Conservation (phyloP, 2,888 invertebrate genomes). For the Metellina segmentata region DNA sequence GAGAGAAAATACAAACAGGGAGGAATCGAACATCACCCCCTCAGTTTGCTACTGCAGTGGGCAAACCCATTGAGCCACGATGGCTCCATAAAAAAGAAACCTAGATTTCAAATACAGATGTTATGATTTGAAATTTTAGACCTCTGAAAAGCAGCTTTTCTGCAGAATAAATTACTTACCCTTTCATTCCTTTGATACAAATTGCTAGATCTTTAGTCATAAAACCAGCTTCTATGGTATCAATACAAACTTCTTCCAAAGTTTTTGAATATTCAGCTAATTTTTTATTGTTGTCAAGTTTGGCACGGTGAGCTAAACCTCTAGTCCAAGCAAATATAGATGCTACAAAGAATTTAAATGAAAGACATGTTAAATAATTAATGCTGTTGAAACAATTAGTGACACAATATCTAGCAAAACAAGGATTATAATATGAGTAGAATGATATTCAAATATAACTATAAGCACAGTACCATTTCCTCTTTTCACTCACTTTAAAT, state of each 20-base stretch:
- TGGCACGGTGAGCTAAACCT: conserved; percentile 95
- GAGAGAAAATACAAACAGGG: too few relatives aligned
- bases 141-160: background rate
- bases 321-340: conserved; percentile 99
- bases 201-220: conserved; percentile 99
- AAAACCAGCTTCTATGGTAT: conserved; percentile 95
- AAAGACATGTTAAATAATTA: background rate
- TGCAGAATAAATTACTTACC: conserved; percentile 83
- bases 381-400: too few relatives aligned
- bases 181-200: conserved; percentile 94
- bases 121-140: background rate
- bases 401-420: too few relatives aligned
- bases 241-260: conserved; percentile 94
- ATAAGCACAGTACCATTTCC: too few relatives aligned
- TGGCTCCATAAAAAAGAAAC: background rate
- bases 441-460: too few relatives aligned
- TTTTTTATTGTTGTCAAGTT: conserved; percentile 91
- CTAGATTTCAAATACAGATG: background rate
- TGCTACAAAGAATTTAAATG: conserved; percentile 82
- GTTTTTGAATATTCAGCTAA: conserved; percentile 91
- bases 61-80: background rate
- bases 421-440: too few relatives aligned
- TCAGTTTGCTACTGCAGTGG: too few relatives aligned
- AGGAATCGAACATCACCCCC: too few relatives aligned
- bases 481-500: too few relatives aligned